Evolutionary conservation across 1,140 invertebrate species (phyloP), one percentile per base, ranked within the genome.

Genomic region (Sycobia sp.): DNA sequence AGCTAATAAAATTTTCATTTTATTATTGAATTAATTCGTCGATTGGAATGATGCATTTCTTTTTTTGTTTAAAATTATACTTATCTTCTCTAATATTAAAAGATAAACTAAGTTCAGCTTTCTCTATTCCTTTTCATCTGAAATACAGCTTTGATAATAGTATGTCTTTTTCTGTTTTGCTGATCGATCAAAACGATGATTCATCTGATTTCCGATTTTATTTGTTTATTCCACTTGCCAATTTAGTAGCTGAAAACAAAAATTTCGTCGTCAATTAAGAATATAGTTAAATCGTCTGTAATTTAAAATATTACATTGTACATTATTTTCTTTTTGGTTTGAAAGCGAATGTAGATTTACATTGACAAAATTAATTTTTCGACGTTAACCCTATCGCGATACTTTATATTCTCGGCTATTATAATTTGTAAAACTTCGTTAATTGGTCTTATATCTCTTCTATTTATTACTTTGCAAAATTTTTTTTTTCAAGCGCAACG

Each of bases 401-500:
- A 43, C 23, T 47, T 47, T 55, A 55, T 55, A 62, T 14, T 53
- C 43, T 62, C 44, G 32, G 32, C 32, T 56, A 56, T 39, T 16
- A 51, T 56, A 55, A 56, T 32, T 62, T 53, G 20, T 23, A 22
- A 54, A 29, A 62, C 50, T 53, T 51, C 58, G 13, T 55, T 36
- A 47, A 47, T 62, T 49, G 60, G 32, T 55, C 50, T 38, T 55
- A 62, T 27, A 56, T 50, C 3, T 63, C 54, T 49, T 63, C 61
- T 64, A 51, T 25, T 58, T 56, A 55, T 32, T 51, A 64, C 38
- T 57, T 64, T 64, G 62, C 44, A 58, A 57, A 64, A 64, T 34
- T 57, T 64, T 64, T 64, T 62, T 51, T 62, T 38, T 64, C 54
- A 64, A 36, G 54, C 62, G 62, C 39, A 58, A 57, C 62, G 62